Evolutionary conservation across 2,113 vertebrate genomes (phyloP).

Genomic region (Hippoglossus stenolepis): DNA sequence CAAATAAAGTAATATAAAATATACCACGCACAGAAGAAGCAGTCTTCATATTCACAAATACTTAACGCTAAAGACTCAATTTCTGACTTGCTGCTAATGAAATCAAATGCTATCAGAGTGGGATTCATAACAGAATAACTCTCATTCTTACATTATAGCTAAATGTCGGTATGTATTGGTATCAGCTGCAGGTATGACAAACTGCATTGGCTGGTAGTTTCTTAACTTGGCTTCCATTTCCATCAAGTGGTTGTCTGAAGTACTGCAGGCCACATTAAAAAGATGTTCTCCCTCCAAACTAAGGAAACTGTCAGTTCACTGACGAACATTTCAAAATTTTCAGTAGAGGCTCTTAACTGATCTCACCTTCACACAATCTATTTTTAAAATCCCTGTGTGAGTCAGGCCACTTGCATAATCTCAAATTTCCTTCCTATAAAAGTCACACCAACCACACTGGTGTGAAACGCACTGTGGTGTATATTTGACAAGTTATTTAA

Average conservation of each 20-base stretch:
- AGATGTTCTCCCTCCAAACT: neutral
- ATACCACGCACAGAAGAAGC: neutral
- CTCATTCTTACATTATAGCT: neutral
- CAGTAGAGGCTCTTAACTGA: neutral
- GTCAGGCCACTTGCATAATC: neutral
- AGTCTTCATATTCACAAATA: too few relatives aligned
- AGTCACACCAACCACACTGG: neutral
- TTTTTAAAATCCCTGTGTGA: neutral
- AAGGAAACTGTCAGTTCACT: neutral
- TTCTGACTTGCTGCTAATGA: neutral
- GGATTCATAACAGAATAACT: neutral
- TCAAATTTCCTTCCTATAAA: conserved; percentile 1
- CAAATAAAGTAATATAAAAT: neutral
- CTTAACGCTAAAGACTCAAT: neutral
- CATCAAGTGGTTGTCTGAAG: conserved; percentile 63
- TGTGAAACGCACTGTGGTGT: neutral
- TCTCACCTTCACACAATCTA: neutral
- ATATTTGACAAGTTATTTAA: neutral
- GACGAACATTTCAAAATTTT: neutral
- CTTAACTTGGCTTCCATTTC: conserved; percentile 54
- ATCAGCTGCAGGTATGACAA: too few relatives aligned
- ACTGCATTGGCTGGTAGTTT: neutral
- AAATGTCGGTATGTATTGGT: neutral
- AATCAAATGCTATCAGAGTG: neutral
- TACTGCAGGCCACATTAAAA: conserved; percentile 52